Percentiles rank a stretch among this genome's conserved stretches.
Evolutionary conservation across 2,888 invertebrate genomes (phyloP).

Genomic region (Drosophila neotestacea): DNA sequence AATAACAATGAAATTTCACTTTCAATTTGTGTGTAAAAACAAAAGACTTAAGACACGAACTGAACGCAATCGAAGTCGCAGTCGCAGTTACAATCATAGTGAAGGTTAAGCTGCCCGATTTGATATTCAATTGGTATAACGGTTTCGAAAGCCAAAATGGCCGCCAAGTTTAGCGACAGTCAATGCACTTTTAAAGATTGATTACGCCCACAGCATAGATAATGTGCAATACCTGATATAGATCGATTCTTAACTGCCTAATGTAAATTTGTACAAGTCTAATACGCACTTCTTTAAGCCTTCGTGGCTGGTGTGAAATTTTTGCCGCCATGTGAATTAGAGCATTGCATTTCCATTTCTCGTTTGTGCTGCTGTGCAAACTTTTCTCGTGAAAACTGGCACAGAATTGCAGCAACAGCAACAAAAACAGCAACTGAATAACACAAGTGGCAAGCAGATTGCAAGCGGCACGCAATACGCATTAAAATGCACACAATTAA

Average conservation of each 20-base stretch:
- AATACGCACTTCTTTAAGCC: slow-evolving; percentile 36
- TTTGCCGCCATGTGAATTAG: slow-evolving; percentile 63
- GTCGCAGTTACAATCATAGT: slow-evolving; percentile 44
- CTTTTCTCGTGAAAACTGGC: slow-evolving; percentile 68
- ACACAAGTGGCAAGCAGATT: slow-evolving; percentile 43
- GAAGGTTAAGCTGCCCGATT: slow-evolving; percentile 72
- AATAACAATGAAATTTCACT: slow-evolving; percentile 75
- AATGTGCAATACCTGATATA: slow-evolving; percentile 18
- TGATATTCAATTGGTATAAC: slow-evolving; percentile 75
- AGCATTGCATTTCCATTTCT: slow-evolving; percentile 72
- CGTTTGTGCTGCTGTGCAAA: slow-evolving; percentile 31
- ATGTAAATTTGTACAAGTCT: neutral
- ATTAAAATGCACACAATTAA: slow-evolving; percentile 77
- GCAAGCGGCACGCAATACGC: slow-evolving; percentile 70
- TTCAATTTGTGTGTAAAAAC: slow-evolving; percentile 69
- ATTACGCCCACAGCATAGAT: slow-evolving; percentile 19
- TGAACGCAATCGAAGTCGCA: slow-evolving; percentile 17
- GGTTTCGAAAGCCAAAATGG: slow-evolving; percentile 75
- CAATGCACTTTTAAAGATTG: slow-evolving; percentile 59
- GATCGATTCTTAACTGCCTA: slow-evolving; percentile 43
- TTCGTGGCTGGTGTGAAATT: slow-evolving; percentile 59
- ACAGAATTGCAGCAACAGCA: slow-evolving; percentile 50
- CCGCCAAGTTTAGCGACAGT: slow-evolving; percentile 49
- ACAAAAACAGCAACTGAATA: no score
- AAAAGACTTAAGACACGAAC: slow-evolving; percentile 79